Percentiles rank a stretch among this genome's conserved stretches.
Evolutionary conservation across 2,113 vertebrate genomes (phyloP).

Genomic region (Leuciscus idus): DNA sequence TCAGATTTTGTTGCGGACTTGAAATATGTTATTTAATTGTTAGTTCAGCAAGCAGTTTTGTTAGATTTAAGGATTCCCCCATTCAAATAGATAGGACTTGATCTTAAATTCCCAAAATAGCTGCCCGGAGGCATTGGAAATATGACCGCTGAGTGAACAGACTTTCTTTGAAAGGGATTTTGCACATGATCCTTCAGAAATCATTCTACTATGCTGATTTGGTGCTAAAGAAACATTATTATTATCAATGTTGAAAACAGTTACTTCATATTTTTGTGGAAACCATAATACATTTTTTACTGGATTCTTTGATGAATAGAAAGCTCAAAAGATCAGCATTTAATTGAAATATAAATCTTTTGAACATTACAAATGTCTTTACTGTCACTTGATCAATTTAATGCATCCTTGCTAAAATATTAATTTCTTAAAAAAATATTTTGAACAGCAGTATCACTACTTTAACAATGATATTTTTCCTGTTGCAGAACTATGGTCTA

Average conservation of each 20-base stretch:
- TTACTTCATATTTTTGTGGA: background rate
- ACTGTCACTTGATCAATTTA: background rate
- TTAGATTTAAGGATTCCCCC: too few relatives aligned
- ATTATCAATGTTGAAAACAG: background rate
- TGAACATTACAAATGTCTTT: background rate
- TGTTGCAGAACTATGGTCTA: constrained; percentile 80
- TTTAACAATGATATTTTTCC: background rate
- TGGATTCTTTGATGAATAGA: background rate
- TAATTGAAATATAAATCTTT: background rate
- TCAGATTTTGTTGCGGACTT: too few relatives aligned
- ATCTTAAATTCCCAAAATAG: too few relatives aligned
- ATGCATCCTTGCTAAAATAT: background rate
- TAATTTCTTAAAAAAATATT: too few relatives aligned
- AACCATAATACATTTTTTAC: background rate
- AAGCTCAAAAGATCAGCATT: background rate
- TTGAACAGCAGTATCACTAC: background rate
- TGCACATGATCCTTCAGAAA: background rate
- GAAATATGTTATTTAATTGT: too few relatives aligned
- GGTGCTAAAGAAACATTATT: background rate
- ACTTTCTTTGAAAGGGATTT: too few relatives aligned
- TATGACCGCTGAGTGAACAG: too few relatives aligned
- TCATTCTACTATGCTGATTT: background rate
- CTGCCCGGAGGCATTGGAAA: too few relatives aligned
- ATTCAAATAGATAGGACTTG: too few relatives aligned
- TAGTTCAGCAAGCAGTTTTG: too few relatives aligned